Evolutionary conservation across 2,888 invertebrate species (phyloP).

Genomic region (Ormyrus nitidulus): DNA sequence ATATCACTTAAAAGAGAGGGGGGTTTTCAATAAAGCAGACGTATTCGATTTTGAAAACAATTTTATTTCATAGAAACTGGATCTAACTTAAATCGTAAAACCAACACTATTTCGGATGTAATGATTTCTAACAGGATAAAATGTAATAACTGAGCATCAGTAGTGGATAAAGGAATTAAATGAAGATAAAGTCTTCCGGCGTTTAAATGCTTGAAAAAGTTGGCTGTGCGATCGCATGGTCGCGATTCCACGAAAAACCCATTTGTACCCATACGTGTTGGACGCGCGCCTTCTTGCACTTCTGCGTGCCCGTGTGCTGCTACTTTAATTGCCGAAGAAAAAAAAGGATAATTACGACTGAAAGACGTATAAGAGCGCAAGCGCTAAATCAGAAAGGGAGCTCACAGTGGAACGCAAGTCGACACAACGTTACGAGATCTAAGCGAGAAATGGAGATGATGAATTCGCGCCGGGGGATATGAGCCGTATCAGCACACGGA

Average conservation of each 20-base stretch:
- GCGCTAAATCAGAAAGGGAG: conserved; percentile 43
- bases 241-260: conserved; percentile 21
- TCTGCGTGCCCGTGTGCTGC: not conserved
- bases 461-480: conserved; percentile 16
- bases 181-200: conserved; percentile 1
- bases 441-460: conserved; percentile 33
- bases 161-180: too few species aligned
- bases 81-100: conserved; percentile 63
- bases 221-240: not conserved
- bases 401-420: conserved; percentile 39
- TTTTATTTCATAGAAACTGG: conserved; percentile 70
- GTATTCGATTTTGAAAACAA: conserved; percentile 67
- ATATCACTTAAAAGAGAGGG: too few species aligned
- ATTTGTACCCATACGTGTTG: not conserved
- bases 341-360: conserved; percentile 10
- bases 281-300: not conserved
- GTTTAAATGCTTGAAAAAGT: conserved; percentile 32
- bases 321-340: not conserved
- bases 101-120: conserved; percentile 62
- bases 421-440: conserved; percentile 49
- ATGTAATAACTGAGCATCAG: too few species aligned
- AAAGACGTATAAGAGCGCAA: conserved; percentile 13
- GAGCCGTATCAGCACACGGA: not conserved
- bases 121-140: too few species aligned
- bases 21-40: too few species aligned